Conservation (phyloP, 2,888 invertebrate species). For the Watsonalla binaria region DNA sequence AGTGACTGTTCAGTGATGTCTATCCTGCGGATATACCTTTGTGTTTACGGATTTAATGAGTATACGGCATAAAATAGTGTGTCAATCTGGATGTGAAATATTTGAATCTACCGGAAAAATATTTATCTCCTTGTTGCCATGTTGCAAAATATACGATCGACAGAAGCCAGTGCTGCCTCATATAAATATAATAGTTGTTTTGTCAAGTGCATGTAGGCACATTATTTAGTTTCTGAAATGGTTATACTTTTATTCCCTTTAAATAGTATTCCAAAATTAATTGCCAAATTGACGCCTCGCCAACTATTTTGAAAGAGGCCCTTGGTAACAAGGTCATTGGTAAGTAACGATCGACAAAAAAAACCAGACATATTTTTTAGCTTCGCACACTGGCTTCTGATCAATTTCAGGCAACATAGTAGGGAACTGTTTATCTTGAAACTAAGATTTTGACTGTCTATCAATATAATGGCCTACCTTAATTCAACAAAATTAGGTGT, state of each 20-base stretch:
- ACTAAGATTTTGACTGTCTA: too few relatives aligned
- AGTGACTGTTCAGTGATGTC: constrained; percentile 68
- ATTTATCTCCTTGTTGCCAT: constrained; percentile 15
- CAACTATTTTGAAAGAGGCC: constrained; percentile 1
- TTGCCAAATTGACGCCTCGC: constrained; percentile 1
- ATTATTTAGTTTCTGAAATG: too few relatives aligned
- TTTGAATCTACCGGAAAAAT: constrained; percentile 18
- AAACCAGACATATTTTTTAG: neutral
- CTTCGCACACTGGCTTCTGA: neutral
- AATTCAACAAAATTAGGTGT: too few relatives aligned
- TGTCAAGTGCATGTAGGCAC: too few relatives aligned
- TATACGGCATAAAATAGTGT: constrained; percentile 37
- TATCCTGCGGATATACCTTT: constrained; percentile 24
- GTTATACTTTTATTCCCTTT: neutral
- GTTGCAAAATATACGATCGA: constrained; percentile 27
- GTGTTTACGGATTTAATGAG: constrained; percentile 41
- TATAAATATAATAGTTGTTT: constrained; percentile 24
- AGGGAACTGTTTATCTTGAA: too few relatives aligned
- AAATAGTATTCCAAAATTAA: neutral
- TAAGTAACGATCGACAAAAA: neutral
- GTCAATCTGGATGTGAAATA: constrained; percentile 29
- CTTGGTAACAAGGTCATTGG: constrained; percentile 1
- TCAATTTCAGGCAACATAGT: neutral
- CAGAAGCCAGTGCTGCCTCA: constrained; percentile 59
- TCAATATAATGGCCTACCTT: too few relatives aligned